phyloP scores from a whole-genome alignment of 2,113 vertebrate species.

The Circaetus cinerascens region DNA sequence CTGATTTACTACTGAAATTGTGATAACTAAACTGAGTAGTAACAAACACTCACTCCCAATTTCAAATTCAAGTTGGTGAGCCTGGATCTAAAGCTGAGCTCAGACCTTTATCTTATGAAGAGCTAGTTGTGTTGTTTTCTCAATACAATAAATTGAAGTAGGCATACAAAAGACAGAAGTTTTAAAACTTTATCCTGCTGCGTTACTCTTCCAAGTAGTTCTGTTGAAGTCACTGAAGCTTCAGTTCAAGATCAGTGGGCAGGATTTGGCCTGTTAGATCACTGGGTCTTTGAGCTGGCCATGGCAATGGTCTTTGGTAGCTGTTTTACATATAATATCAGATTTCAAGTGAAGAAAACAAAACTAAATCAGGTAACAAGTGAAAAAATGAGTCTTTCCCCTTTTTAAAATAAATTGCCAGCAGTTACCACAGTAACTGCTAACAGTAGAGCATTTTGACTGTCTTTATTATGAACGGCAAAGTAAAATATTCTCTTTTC shows the following conservation, averaged over 20 bases:
- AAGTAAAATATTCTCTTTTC: conserved; percentile 62
- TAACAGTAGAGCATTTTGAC: conserved; percentile 47
- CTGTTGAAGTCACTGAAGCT: neutral
- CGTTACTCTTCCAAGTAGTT: neutral
- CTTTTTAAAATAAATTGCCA: conserved; percentile 46
- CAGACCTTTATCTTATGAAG: neutral
- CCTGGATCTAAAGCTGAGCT: neutral
- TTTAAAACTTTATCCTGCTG: neutral
- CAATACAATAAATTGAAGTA: neutral
- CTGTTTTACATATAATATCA: neutral
- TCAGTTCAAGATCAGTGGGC: neutral
- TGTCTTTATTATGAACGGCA: conserved; percentile 48
- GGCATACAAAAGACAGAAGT: neutral
- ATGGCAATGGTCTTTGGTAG: neutral
- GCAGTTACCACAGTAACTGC: conserved; percentile 70
- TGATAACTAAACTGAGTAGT: neutral
- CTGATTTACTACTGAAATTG: neutral
- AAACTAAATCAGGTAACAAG: conserved; percentile 31
- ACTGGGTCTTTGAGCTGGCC: neutral
- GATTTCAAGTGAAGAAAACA: conserved; percentile 41
- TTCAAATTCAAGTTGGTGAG: neutral
- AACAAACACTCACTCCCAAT: neutral
- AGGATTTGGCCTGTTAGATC: neutral
- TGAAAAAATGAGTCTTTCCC: conserved; percentile 18
- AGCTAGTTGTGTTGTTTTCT: neutral